A percentile compares a stretch with the other conserved stretches of the same genome.
Evolutionary conservation across 2,113 vertebrate genomes (phyloP).

Genomic region (Pogonocichla stellata): DNA sequence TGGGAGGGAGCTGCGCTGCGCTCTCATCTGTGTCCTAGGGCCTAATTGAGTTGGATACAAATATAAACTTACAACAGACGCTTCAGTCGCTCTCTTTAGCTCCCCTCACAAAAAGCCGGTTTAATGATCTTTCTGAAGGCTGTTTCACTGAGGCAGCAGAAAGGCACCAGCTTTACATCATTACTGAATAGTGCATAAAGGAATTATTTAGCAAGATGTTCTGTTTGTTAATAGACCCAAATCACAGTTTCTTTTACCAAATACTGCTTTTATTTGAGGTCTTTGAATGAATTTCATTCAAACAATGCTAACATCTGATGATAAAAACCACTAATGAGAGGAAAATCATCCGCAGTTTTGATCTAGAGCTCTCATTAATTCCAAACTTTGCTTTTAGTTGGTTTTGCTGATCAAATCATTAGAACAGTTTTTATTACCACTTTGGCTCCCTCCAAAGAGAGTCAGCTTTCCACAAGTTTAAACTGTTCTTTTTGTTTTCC

Average conservation of each 20-base stretch:
- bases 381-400: conserved; percentile 66
- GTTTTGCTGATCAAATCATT: conserved; percentile 72
- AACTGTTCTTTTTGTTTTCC: neutral
- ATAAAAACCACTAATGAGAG: conserved; percentile 73
- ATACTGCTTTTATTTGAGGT: conserved; percentile 68
- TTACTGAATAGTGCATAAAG: conserved; percentile 71
- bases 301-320: conserved; percentile 74
- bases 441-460: conserved; percentile 31
- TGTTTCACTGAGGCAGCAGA: conserved; percentile 71
- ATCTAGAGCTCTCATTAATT: conserved; percentile 73
- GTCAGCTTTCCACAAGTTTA: neutral
- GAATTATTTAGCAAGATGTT: conserved; percentile 76
- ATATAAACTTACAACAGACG: conserved; percentile 69
- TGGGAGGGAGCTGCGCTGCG: neutral
- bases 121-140: conserved; percentile 71
- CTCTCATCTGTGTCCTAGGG: conserved; percentile 60
- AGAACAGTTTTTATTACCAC: conserved; percentile 35
- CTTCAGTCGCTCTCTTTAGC: conserved; percentile 53
- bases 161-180: conserved; percentile 67
- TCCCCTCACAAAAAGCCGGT: conserved; percentile 39
- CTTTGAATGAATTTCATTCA: conserved; percentile 74
- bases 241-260: conserved; percentile 65
- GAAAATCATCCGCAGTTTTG: conserved; percentile 67
- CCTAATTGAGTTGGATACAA: conserved; percentile 70
- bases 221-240: conserved; percentile 72